These are phyloP conservation scores for Paguma larvata DNA, from an alignment of 2,797 vertebrate species.

Conservation along the genomic window DNA sequence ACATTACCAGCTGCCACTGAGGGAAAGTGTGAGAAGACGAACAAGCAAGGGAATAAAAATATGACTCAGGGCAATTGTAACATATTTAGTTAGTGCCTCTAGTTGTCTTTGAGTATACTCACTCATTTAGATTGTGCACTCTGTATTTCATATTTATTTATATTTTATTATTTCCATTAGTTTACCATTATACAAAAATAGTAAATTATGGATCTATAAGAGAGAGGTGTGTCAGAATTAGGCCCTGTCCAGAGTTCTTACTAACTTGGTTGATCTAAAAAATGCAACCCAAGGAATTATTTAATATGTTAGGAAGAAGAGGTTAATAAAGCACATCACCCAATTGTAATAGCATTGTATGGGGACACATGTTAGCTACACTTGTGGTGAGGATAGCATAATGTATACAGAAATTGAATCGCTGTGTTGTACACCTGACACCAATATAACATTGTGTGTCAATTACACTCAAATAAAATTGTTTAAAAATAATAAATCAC, in stretches of 20 bases:
- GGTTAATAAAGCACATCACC: not conserved
- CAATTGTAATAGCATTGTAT: not conserved
- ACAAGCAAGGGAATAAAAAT: not conserved
- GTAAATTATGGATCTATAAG: not conserved
- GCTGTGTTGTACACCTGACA: not conserved
- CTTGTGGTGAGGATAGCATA: not conserved
- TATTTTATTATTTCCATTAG: not conserved
- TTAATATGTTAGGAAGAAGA: not conserved
- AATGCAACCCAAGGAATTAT: not conserved
- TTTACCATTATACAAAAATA: not conserved
- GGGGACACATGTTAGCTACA: not conserved
- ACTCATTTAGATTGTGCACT: not conserved
- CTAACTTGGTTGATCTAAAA: not conserved
- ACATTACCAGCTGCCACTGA: not conserved
- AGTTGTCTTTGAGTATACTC: conserved; percentile 16
- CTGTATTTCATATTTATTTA: not conserved
- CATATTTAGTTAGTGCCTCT: not conserved
- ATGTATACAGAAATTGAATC: not conserved
- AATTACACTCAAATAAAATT: not conserved
- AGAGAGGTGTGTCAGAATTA: not conserved
- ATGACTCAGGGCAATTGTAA: not conserved
- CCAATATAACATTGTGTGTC: not conserved
- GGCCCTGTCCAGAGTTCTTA: not conserved
- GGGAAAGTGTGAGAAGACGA: not conserved
- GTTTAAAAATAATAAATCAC: not conserved